Conservation (phyloP, 2,888 invertebrate genomes). For the Drosophila anomelani region DNA sequence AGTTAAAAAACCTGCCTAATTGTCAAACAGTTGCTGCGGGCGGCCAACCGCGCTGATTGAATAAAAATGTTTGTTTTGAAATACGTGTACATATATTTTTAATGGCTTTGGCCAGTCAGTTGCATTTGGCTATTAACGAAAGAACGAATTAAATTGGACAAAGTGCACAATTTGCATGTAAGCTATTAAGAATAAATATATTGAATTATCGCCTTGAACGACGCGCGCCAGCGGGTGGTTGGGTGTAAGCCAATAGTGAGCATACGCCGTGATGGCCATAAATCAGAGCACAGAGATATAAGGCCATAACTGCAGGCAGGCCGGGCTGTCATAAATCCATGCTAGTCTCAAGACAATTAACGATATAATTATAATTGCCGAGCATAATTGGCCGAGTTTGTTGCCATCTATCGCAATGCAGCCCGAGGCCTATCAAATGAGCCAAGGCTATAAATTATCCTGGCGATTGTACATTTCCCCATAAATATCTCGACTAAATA, state of each 20-base stretch:
- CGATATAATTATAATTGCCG: slow-evolving; percentile 43
- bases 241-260: slow-evolving; percentile 6
- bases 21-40: slow-evolving; percentile 17
- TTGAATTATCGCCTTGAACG: slow-evolving; percentile 25
- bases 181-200: slow-evolving; percentile 39
- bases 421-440: slow-evolving; percentile 50
- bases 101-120: slow-evolving; percentile 29
- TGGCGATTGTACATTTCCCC: slow-evolving; percentile 19
- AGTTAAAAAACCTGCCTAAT: slow-evolving; percentile 46
- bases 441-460: slow-evolving; percentile 58
- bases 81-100: slow-evolving; percentile 6
- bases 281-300: slow-evolving; percentile 28
- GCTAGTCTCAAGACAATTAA: slow-evolving; percentile 53
- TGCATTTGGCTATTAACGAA: slow-evolving; percentile 30
- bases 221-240: background rate
- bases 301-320: slow-evolving; percentile 24
- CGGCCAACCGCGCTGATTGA: slow-evolving; percentile 13
- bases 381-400: slow-evolving; percentile 51
- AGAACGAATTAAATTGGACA: slow-evolving; percentile 14
- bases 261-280: slow-evolving; percentile 33
- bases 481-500: slow-evolving; percentile 27
- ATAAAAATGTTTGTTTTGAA: slow-evolving; percentile 16
- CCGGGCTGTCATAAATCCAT: slow-evolving; percentile 31
- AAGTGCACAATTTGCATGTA: slow-evolving; percentile 41
- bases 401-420: slow-evolving; percentile 26